Conservation (phyloP, 2,888 invertebrate species). For the Eupithecia subumbrata region DNA sequence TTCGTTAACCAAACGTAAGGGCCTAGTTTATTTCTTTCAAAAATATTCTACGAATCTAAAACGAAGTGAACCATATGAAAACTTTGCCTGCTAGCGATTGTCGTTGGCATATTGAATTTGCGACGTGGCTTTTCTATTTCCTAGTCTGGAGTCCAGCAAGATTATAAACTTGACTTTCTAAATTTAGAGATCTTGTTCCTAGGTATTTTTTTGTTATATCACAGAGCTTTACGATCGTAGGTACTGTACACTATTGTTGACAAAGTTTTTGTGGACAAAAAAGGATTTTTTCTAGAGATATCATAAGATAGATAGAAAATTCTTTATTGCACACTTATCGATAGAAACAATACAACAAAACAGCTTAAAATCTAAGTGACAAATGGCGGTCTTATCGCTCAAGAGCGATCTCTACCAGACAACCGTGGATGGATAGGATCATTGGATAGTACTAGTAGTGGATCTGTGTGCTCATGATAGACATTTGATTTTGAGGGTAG, state of each 20-base stretch:
- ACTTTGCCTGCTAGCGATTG: neutral
- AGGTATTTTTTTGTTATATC: neutral
- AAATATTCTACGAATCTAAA: neutral
- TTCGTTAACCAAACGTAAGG: neutral
- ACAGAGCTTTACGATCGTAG: neutral
- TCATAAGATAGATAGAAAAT: neutral
- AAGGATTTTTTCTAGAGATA: neutral
- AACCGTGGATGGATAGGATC: too few relatives aligned
- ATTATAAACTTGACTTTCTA: constrained; percentile 36
- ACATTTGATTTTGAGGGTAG: neutral
- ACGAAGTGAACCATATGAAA: too few relatives aligned
- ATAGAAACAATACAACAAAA: too few relatives aligned
- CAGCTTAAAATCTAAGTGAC: too few relatives aligned
- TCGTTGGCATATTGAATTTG: neutral
- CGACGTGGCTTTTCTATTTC: constrained; percentile 13
- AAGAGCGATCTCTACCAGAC: too few relatives aligned
- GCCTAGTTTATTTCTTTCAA: neutral
- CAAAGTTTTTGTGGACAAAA: neutral
- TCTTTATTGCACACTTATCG: too few relatives aligned
- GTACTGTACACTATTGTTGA: neutral
- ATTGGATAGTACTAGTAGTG: too few relatives aligned
- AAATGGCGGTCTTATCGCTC: too few relatives aligned
- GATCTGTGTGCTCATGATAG: too few relatives aligned
- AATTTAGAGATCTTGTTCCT: constrained; percentile 20
- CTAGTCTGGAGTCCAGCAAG: constrained; percentile 11